Conservation (phyloP, 2,888 invertebrate species). For the Sarcophaga variegata region DNA sequence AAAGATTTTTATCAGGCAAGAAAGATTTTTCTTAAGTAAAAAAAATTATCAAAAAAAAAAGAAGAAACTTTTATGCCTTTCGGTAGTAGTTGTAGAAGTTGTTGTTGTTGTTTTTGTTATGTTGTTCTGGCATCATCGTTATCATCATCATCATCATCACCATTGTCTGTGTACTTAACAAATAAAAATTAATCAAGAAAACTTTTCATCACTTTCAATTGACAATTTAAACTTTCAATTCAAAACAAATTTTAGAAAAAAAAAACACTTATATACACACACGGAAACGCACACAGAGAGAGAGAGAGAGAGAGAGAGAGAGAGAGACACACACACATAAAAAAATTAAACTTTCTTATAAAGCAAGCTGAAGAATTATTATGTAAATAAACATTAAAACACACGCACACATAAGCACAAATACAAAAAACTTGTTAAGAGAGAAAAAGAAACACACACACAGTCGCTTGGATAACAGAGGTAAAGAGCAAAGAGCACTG, state of each 20-base stretch:
- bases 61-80: background rate
- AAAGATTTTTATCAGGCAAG: no score
- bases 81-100: background rate
- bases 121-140: background rate
- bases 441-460: slow-evolving; percentile 19
- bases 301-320: background rate
- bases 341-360: slow-evolving; percentile 28
- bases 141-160: background rate
- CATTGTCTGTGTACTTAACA: slow-evolving; percentile 68
- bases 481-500: slow-evolving; percentile 27
- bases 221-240: slow-evolving; percentile 80
- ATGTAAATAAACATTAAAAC: slow-evolving; percentile 74
- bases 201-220: slow-evolving; percentile 81
- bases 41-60: background rate
- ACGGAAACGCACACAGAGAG: background rate
- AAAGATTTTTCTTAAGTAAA: background rate
- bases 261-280: slow-evolving; percentile 22
- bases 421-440: slow-evolving; percentile 12
- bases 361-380: slow-evolving; percentile 53
- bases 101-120: slow-evolving; percentile 10
- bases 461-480: background rate
- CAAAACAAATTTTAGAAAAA: slow-evolving; percentile 73
- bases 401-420: slow-evolving; percentile 12
- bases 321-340: slow-evolving; percentile 27
- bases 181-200: slow-evolving; percentile 80